These are phyloP conservation scores for Drosophila ficusphila DNA, from an alignment of 1,140 invertebrate genomes.

Conservation along the genomic window DNA sequence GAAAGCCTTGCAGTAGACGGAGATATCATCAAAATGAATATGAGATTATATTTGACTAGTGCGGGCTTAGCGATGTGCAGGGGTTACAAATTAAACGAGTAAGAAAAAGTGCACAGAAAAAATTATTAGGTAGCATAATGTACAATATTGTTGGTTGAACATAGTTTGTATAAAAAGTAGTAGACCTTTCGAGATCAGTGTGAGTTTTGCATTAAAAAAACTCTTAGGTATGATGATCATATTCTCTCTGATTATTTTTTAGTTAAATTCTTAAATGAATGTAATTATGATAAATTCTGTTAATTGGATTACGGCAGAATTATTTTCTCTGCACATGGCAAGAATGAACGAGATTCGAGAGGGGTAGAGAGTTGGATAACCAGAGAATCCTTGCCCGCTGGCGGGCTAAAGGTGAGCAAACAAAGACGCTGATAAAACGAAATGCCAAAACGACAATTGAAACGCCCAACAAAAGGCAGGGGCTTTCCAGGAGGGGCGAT, in stretches of 20 bases:
- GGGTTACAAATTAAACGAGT: neutral
- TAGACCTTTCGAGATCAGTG: no score
- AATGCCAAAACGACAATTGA: constrained; percentile 80
- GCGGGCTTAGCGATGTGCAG: neutral
- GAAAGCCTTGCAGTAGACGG: constrained; percentile 51
- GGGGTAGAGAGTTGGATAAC: neutral
- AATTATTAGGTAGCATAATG: no score
- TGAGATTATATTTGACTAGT: constrained; percentile 73
- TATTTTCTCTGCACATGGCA: constrained; percentile 11
- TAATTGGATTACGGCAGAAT: neutral
- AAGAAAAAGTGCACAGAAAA: constrained; percentile 10
- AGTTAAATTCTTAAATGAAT: neutral
- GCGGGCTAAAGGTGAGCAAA: constrained; percentile 65
- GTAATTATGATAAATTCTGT: neutral
- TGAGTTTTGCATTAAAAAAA: no score
- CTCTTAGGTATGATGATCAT: no score
- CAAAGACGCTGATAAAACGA: constrained; percentile 79
- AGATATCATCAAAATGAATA: constrained; percentile 80
- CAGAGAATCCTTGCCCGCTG: constrained; percentile 48
- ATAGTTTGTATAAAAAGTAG: no score
- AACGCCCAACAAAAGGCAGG: constrained; percentile 71
- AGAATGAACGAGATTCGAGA: neutral
- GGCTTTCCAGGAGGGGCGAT: constrained; percentile 1
- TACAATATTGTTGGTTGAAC: no score
- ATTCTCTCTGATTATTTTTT: no score